A percentile compares a stretch with the other conserved stretches of the same genome.
Evolutionary conservation across 2,113 vertebrate genomes (phyloP).

Genomic region (Phalacrocorax pelagicus): DNA sequence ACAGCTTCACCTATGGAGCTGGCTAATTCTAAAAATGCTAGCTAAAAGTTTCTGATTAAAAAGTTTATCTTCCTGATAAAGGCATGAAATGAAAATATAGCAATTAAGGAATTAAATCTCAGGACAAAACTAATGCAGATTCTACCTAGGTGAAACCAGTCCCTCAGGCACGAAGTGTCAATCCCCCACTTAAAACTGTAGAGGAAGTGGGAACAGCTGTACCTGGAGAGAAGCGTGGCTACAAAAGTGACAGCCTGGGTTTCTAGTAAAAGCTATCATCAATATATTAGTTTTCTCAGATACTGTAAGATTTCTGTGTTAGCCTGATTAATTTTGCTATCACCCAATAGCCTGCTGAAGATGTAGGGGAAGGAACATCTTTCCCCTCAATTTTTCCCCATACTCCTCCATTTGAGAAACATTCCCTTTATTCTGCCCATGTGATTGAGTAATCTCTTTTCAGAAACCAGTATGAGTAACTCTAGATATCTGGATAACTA

Average conservation of each 20-base stretch:
- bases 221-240: not conserved
- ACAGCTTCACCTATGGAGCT: not conserved
- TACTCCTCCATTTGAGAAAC: not conserved
- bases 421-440: not conserved
- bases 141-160: not conserved
- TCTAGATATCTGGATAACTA: not conserved
- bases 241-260: not conserved
- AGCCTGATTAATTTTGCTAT: not conserved
- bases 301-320: not conserved
- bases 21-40: not conserved
- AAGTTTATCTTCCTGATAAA: not conserved
- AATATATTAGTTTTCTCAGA: not conserved
- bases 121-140: not conserved
- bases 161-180: not conserved
- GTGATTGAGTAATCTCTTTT: not conserved
- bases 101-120: not conserved
- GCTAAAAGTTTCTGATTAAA: not conserved
- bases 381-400: too few relatives aligned
- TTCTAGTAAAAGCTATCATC: not conserved
- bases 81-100: not conserved
- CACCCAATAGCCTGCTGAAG: not conserved
- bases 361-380: not conserved
- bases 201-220: not conserved
- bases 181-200: not conserved
- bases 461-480: not conserved